Evolutionary conservation across 2,797 vertebrate species (phyloP), one percentile per base, ranked within the genome.

Genomic region (Onychomys arenicola): DNA sequence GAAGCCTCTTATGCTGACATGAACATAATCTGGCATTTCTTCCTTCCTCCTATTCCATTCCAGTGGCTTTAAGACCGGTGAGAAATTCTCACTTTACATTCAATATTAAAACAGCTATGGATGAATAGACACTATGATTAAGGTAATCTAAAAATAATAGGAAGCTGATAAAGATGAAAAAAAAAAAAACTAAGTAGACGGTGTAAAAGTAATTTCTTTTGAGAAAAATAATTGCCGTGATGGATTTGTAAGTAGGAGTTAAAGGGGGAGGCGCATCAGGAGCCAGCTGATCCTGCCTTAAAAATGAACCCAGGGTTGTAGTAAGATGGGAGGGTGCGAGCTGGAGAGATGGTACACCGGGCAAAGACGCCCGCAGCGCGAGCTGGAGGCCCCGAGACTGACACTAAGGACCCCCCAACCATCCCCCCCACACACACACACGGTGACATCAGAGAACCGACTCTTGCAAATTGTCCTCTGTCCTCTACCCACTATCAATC

Each of bases 101-200:
- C 76, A 46, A 17, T 52, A 76, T 59, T 76, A 95, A 88, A 95
- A 75, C 32, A n/a, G 34, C 29, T 27, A 80, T 1, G 75, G 61
- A 0, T 69, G 16, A 57, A 81, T 25, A 71, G 14, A 87, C 19
- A 19, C 19, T 65, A 59, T 6, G 83, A 80, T 13, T 88, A 76
- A 57, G 77, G 49, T 82, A 67, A 94, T 43, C 29, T 57, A 65
- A 95, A 95, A 92, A 83, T 40, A 49, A 37, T 63, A 57, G 9
- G n/a, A 89, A 25, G 46, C 16, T 11, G 40, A 88, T 59, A 75
- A 89, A 10, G n/a, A 59, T 23, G 78, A 14, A 4, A 32, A 73
- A 80, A 69, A 69, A 21, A 71, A 67, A 14, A 27, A 19, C 19
- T 69, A 82, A 78, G 55, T 27, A 89, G 59, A 82, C 61, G 52